Percentiles rank a stretch among this genome's conserved stretches.
These are phyloP conservation scores for Hylia prasina DNA, from an alignment of 2,113 vertebrate genomes.

Conservation along the genomic window DNA sequence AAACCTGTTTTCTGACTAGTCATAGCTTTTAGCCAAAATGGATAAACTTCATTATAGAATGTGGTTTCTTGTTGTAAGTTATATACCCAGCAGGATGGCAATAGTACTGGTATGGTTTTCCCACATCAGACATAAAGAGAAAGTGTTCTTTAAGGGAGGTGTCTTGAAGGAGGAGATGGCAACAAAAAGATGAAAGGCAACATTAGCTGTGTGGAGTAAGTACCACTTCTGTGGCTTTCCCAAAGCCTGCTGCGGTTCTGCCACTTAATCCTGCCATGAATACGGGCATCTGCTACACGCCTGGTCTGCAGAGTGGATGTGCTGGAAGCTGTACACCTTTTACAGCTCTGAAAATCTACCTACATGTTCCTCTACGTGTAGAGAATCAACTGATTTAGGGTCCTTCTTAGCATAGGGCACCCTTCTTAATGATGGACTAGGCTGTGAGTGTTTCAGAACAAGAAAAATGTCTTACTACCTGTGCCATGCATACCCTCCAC, in stretches of 20 bases:
- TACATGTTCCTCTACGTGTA: not conserved
- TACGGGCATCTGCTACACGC: not conserved
- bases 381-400: accelerated
- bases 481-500: not conserved
- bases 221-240: not conserved
- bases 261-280: not conserved
- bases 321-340: not conserved
- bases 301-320: not conserved
- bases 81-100: not conserved
- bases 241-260: not conserved
- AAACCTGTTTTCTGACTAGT: not conserved
- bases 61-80: not conserved
- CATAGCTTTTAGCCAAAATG: not conserved
- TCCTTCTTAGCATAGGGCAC: not conserved
- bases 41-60: not conserved
- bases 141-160: not conserved
- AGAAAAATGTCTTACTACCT: not conserved
- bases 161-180: not conserved
- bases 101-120: not conserved
- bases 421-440: not conserved
- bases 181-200: not conserved
- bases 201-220: not conserved
- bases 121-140: not conserved
- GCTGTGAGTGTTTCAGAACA: not conserved
- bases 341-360: not conserved